Evolutionary conservation across 2,113 vertebrate species (phyloP).

Genomic region (Neodontobutis hainanensis): DNA sequence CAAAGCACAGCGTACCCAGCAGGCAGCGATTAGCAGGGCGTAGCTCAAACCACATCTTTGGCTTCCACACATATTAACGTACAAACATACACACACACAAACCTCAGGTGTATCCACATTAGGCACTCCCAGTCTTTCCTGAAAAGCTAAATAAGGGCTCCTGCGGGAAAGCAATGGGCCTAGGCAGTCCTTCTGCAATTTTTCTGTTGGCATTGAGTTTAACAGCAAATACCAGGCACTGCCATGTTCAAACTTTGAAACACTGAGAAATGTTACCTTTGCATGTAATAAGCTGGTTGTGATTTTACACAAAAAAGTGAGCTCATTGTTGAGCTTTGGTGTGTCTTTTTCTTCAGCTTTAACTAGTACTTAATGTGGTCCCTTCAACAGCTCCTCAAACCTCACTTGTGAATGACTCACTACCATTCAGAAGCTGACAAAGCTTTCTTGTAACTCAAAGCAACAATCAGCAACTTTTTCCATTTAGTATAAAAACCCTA

Average conservation of each 20-base stretch:
- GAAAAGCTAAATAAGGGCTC: constrained; percentile 61
- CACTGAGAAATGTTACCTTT: neutral
- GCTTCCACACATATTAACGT: constrained; percentile 45
- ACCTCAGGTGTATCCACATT: constrained; percentile 76
- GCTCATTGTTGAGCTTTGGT: neutral
- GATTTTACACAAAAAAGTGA: neutral
- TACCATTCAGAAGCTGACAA: neutral
- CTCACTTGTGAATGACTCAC: neutral
- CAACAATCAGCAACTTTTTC: no score
- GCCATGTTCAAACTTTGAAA: constrained; percentile 10
- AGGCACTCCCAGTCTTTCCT: constrained; percentile 61
- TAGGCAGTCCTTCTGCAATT: constrained; percentile 6
- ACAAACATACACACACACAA: constrained; percentile 42
- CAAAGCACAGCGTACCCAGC: constrained; percentile 71
- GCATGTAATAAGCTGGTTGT: neutral
- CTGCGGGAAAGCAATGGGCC: constrained; percentile 29
- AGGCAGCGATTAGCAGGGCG: constrained; percentile 80
- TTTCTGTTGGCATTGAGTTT: constrained; percentile 43
- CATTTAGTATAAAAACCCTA: no score
- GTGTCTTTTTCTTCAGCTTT: no score
- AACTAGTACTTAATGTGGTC: neutral
- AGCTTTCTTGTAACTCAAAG: neutral
- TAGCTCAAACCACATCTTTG: constrained; percentile 76
- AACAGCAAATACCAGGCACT: constrained; percentile 30
- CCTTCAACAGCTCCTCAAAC: neutral